A percentile compares a stretch with the other conserved stretches of the same genome.
Evolutionary conservation across 2,888 invertebrate genomes (phyloP).

Genomic region (Rapana venosa): DNA sequence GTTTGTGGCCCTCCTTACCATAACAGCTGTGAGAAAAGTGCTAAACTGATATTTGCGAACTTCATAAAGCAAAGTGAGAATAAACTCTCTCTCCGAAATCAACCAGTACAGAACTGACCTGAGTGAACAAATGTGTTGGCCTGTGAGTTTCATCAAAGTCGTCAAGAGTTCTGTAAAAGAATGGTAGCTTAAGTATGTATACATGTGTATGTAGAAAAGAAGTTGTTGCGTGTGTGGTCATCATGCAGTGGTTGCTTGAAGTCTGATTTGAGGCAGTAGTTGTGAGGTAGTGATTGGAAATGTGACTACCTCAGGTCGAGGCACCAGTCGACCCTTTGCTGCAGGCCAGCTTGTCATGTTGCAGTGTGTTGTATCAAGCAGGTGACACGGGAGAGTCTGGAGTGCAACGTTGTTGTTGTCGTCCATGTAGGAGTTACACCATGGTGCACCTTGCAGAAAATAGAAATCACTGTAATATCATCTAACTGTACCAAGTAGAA

Average conservation of each 20-base stretch:
- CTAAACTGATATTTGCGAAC: not conserved
- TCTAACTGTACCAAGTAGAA: too few relatives aligned
- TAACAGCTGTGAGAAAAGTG: not conserved
- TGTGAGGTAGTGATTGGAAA: slow-evolving; percentile 12
- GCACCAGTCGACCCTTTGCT: not conserved
- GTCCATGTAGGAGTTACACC: too few relatives aligned
- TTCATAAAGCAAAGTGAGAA: not conserved
- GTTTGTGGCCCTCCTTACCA: not conserved
- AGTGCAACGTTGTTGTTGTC: not conserved
- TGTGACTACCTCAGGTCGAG: slow-evolving; percentile 12
- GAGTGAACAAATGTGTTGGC: not conserved
- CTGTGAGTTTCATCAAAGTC: not conserved
- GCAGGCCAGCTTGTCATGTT: slow-evolving; percentile 15
- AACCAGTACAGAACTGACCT: not conserved
- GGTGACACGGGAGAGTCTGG: not conserved
- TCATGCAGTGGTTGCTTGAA: not conserved
- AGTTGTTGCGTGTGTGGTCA: not conserved
- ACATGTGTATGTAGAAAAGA: not conserved
- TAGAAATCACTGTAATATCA: too few relatives aligned
- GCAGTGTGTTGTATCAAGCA: not conserved
- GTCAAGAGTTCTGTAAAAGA: not conserved
- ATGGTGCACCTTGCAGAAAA: too few relatives aligned
- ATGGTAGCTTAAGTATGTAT: not conserved
- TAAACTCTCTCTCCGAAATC: not conserved
- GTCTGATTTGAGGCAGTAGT: slow-evolving; percentile 10